Conservation (phyloP, 2,113 vertebrate genomes). For the Malurus cyaneus region DNA sequence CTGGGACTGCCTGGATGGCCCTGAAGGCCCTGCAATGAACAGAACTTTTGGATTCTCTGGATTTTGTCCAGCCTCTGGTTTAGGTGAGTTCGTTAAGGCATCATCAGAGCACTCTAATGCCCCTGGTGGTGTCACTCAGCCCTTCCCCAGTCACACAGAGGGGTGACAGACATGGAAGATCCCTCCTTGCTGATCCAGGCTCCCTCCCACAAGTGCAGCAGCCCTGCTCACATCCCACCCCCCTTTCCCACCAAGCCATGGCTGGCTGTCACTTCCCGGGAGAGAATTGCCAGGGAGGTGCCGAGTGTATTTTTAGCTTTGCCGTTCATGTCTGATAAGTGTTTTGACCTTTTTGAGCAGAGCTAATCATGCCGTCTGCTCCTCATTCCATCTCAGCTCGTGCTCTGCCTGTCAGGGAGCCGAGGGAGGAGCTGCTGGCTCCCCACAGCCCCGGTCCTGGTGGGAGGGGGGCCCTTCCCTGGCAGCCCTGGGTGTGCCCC, state of each 20-base stretch:
- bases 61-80: too few relatives aligned
- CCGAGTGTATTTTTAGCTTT: constrained; percentile 60
- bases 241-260: not conserved
- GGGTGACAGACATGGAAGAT: not conserved
- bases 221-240: not conserved
- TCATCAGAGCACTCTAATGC: not conserved
- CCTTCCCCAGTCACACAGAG: not conserved
- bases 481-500: accelerated
- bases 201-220: not conserved
- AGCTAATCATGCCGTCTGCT: constrained; percentile 46
- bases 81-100: too few relatives aligned
- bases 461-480: not conserved
- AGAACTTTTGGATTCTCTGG: too few relatives aligned
- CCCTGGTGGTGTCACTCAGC: not conserved
- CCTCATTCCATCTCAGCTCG: constrained; percentile 8
- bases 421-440: not conserved
- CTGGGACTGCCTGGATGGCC: too few relatives aligned
- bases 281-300: constrained; percentile 63
- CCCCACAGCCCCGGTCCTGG: accelerated
- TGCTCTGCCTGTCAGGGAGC: constrained; percentile 18
- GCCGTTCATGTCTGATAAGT: constrained; percentile 43
- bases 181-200: not conserved
- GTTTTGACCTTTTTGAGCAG: constrained; percentile 66
- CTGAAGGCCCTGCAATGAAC: too few relatives aligned
- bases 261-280: not conserved